Evolutionary conservation across 2,888 invertebrate species (phyloP).

Genomic region (Pristionchus maxplancki): DNA sequence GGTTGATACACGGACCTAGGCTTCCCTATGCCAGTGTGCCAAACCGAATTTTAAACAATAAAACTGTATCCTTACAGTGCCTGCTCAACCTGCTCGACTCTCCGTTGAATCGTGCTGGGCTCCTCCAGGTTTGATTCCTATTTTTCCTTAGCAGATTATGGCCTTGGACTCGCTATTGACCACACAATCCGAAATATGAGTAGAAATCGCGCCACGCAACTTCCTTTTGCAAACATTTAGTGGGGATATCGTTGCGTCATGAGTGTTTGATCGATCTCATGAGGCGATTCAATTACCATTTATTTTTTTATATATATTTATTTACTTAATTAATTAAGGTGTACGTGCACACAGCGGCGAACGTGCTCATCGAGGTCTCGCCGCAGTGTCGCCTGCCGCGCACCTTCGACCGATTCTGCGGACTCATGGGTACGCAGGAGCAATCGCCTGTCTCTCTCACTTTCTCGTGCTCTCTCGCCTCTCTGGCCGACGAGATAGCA

Average conservation of each 20-base stretch:
- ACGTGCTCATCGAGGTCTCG: constrained; percentile 81
- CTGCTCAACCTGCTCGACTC: constrained; percentile 97
- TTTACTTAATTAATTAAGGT: constrained; percentile 80
- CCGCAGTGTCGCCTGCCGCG: constrained; percentile 97
- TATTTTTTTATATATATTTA: background rate
- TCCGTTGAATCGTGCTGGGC: constrained; percentile 94
- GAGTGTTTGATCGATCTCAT: background rate
- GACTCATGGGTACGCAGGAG: constrained; percentile 92
- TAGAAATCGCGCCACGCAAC: background rate
- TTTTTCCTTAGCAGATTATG: background rate
- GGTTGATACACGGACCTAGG: no score
- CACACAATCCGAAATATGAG: background rate
- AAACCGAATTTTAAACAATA: no score
- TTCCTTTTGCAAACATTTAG: background rate
- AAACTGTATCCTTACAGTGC: constrained; percentile 82
- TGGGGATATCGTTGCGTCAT: background rate
- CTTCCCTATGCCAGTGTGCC: no score
- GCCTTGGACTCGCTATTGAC: background rate
- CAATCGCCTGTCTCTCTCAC: no score
- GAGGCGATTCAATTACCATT: background rate
- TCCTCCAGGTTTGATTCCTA: constrained; percentile 85
- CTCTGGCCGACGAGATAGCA: no score
- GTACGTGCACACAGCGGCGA: constrained; percentile 79
- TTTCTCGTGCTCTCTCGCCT: no score
- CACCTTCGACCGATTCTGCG: constrained; percentile 96